phyloP scores from a whole-genome alignment of 2,797 vertebrate species.

The Dryobates pubescens region DNA sequence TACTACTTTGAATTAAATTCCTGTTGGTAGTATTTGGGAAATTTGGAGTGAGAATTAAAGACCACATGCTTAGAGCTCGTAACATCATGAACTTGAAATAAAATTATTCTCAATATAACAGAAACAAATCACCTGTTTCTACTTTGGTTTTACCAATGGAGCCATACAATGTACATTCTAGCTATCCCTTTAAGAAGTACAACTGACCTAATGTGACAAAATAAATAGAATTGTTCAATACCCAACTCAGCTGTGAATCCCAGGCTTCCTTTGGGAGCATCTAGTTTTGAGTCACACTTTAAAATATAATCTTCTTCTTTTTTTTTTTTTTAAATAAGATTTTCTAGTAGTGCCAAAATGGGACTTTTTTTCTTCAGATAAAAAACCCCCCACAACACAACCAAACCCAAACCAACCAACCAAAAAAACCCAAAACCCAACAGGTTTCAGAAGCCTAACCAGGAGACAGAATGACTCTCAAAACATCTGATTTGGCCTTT shows the following conservation, averaged over 20 bases:
- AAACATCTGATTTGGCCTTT: not conserved
- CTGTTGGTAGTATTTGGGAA: not conserved
- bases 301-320: not conserved
- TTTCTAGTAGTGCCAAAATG: not conserved
- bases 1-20: not conserved
- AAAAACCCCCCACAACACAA: fast-evolving
- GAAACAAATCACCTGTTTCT: not conserved
- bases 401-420: too few species aligned
- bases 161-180: not conserved
- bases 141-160: not conserved
- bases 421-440: not conserved
- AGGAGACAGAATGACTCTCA: not conserved
- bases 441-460: not conserved
- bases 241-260: not conserved
- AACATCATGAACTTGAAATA: not conserved
- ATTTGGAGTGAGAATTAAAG: not conserved
- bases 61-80: not conserved
- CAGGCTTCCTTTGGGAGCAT: not conserved
- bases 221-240: not conserved
- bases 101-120: not conserved
- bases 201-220: not conserved
- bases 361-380: not conserved
- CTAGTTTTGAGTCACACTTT: not conserved
- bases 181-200: not conserved
- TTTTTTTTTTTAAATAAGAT: not conserved